These are phyloP conservation scores for Eumacrocentrus americanus DNA, from an alignment of 2,888 invertebrate genomes.

Conservation along the genomic window DNA sequence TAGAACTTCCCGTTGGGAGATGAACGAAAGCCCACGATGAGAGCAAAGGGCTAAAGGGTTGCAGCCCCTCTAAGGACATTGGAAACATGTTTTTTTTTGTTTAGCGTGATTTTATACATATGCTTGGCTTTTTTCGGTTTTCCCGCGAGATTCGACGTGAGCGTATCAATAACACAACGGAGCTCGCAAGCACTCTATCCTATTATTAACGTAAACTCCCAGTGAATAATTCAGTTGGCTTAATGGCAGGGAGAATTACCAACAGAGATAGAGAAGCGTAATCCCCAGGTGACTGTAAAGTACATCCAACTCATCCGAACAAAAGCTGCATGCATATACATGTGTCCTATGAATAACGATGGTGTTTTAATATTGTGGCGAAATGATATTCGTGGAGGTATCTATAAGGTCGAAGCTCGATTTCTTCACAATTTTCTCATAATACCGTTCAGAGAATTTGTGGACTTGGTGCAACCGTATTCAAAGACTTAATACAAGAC, in stretches of 20 bases:
- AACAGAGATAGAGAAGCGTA: conserved; percentile 39
- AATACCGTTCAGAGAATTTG: too few relatives aligned
- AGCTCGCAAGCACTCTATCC: conserved; percentile 38
- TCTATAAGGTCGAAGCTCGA: too few relatives aligned
- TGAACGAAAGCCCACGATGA: neutral
- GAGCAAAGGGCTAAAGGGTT: neutral
- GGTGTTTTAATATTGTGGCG: too few relatives aligned
- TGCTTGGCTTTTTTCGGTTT: neutral
- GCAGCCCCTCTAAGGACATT: neutral
- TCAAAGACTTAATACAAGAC: too few relatives aligned
- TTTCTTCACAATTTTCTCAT: too few relatives aligned
- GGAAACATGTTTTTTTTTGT: neutral
- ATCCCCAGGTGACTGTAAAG: conserved; percentile 52
- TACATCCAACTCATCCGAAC: too few relatives aligned
- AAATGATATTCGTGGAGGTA: too few relatives aligned
- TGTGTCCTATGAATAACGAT: too few relatives aligned
- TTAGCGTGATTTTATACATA: neutral
- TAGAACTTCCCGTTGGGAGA: neutral
- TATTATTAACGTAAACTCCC: conserved; percentile 58
- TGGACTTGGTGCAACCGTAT: too few relatives aligned
- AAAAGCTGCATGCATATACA: too few relatives aligned
- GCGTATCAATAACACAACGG: conserved; percentile 22
- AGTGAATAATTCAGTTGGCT: conserved; percentile 57
- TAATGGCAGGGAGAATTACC: conserved; percentile 57
- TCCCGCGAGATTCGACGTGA: conserved; percentile 10